Evolutionary conservation across 2,888 invertebrate genomes (phyloP).

Genomic region (Electrophaes corylata): DNA sequence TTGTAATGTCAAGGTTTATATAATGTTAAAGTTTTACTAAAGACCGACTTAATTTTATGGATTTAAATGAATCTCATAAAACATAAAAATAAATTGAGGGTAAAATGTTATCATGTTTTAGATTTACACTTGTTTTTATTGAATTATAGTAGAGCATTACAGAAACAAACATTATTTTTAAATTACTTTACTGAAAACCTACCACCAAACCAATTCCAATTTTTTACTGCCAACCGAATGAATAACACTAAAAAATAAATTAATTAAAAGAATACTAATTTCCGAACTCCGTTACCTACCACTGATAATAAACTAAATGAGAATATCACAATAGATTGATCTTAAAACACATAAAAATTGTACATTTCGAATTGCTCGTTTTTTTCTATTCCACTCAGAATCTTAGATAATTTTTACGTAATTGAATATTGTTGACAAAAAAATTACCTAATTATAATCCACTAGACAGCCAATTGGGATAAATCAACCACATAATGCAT

Average conservation of each 20-base stretch:
- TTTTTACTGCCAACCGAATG: not conserved
- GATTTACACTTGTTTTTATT: no score
- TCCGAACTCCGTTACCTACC: conserved; percentile 14
- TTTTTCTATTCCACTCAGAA: conserved; percentile 4
- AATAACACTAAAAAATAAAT: conserved; percentile 9
- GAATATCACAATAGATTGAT: conserved; percentile 31
- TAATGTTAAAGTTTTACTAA: not conserved
- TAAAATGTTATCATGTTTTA: no score
- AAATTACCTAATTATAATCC: conserved; percentile 53
- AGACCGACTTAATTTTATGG: not conserved
- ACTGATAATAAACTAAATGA: conserved; percentile 20
- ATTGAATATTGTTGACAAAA: not conserved
- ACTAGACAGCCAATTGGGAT: conserved; percentile 50
- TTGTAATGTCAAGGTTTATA: conserved; percentile 6
- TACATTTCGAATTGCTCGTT: conserved; percentile 21
- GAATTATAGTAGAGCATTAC: no score
- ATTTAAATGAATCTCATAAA: no score
- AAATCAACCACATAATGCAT: conserved; percentile 78
- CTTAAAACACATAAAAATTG: conserved; percentile 24
- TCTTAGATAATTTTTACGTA: not conserved
- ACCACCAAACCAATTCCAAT: not conserved
- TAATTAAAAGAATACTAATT: conserved; percentile 16
- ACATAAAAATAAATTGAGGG: no score
- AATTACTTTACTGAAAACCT: not conserved
- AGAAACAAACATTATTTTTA: no score